Conservation (phyloP, 2,888 invertebrate species). For the Polydrusus cervinus region DNA sequence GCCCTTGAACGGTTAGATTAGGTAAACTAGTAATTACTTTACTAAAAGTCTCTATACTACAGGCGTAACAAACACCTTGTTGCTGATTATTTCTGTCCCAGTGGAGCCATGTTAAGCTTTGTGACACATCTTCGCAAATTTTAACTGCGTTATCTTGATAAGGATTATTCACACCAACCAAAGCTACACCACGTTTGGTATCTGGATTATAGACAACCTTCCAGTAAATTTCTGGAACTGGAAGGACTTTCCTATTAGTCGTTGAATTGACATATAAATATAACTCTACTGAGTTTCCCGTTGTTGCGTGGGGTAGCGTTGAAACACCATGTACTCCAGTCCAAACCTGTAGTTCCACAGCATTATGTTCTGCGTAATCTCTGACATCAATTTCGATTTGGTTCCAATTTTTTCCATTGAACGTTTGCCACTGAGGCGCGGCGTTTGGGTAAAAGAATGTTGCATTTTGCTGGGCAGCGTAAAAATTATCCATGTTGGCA, state of each 20-base stretch:
- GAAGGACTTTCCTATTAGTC: constrained; percentile 66
- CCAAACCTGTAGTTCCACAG: constrained; percentile 68
- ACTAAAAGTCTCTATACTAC: constrained; percentile 75
- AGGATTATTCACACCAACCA: constrained; percentile 79
- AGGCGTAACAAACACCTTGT: constrained; percentile 77
- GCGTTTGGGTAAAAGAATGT: constrained; percentile 76
- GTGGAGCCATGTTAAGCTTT: constrained; percentile 76
- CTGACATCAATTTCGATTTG: constrained; percentile 72
- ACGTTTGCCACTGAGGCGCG: constrained; percentile 80
- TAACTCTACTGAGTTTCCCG: constrained; percentile 60
- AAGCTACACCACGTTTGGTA: constrained; percentile 74
- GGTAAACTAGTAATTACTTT: constrained; percentile 74
- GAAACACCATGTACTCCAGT: constrained; percentile 67
- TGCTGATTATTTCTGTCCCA: constrained; percentile 73
- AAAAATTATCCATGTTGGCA: constrained; percentile 78
- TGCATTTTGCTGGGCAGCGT: constrained; percentile 74
- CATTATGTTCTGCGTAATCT: constrained; percentile 68
- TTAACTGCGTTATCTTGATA: constrained; percentile 56
- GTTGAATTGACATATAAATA: constrained; percentile 62
- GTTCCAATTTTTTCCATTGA: constrained; percentile 77
- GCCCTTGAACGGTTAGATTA: constrained; percentile 68
- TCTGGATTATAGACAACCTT: constrained; percentile 76
- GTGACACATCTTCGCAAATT: constrained; percentile 72
- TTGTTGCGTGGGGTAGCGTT: constrained; percentile 52
- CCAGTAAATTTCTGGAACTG: constrained; percentile 76